A percentile compares a stretch with the other conserved stretches of the same genome.
These are phyloP conservation scores for Lasioglossum calceatum DNA, from an alignment of 2,888 invertebrate species.

Conservation along the genomic window DNA sequence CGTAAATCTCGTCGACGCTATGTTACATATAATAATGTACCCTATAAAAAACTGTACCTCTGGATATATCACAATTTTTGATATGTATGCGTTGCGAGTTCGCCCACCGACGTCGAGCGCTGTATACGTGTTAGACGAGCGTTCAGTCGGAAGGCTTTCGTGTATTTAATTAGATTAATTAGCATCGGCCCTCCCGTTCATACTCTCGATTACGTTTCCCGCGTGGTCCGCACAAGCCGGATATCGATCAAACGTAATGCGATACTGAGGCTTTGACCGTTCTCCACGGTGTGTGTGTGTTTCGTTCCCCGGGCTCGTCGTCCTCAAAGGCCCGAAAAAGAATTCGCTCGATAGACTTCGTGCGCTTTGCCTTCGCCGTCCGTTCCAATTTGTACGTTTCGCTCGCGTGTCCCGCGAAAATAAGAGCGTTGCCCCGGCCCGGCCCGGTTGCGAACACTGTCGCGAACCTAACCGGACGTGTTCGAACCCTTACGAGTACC, in stretches of 20 bases:
- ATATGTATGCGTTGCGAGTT: slow-evolving; percentile 48
- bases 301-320: background rate
- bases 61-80: slow-evolving; percentile 46
- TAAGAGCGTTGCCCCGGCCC: background rate
- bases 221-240: background rate
- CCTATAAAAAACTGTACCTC: slow-evolving; percentile 31
- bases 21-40: slow-evolving; percentile 11
- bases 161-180: slow-evolving; percentile 11
- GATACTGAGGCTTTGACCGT: background rate
- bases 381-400: slow-evolving; percentile 9
- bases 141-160: background rate
- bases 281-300: background rate
- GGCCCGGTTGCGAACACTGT: background rate
- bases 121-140: background rate
- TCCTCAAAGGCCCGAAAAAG: slow-evolving; percentile 8
- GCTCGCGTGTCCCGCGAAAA: slow-evolving; percentile 4
- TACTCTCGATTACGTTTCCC: slow-evolving; percentile 1
- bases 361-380: background rate
- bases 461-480: background rate
- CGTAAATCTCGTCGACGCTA: background rate
- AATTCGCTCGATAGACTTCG: background rate
- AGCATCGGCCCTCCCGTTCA: background rate
- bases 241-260: slow-evolving; percentile 13
- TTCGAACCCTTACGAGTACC: background rate
- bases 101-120: background rate